These are phyloP conservation scores for Mesocentrotus franciscanus DNA, from an alignment of 53 echinoderm and acorn worm genomes.

Conservation along the genomic window DNA sequence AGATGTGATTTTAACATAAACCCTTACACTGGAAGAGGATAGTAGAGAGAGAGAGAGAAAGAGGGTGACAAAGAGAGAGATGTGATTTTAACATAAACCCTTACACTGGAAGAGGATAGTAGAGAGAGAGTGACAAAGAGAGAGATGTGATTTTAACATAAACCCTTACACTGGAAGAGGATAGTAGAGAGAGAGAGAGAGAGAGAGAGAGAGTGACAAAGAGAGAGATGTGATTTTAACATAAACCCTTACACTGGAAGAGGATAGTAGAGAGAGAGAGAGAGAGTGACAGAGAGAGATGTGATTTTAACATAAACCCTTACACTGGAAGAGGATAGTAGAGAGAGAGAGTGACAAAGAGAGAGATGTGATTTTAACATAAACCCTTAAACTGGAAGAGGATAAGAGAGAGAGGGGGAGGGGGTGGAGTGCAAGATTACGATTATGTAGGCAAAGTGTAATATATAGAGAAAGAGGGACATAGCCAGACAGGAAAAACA, in stretches of 20 bases:
- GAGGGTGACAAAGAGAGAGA: not conserved
- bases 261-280: too few relatives aligned
- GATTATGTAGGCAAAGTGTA: not conserved
- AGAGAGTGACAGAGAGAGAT: not conserved
- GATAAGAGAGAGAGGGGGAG: not conserved
- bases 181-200: too few relatives aligned
- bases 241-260: too few relatives aligned
- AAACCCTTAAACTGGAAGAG: too few relatives aligned
- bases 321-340: not conserved
- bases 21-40: too few relatives aligned
- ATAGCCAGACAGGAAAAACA: not conserved
- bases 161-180: too few relatives aligned
- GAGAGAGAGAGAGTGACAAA: not conserved
- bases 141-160: not conserved
- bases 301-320: not conserved
- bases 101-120: too few relatives aligned
- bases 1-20: not conserved
- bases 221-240: not conserved
- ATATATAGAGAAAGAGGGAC: not conserved
- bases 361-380: not conserved
- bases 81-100: too few relatives aligned
- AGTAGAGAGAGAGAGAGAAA: too few relatives aligned
- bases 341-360: not conserved
- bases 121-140: too few relatives aligned
- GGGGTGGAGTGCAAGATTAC: not conserved